Evolutionary conservation across 2,113 vertebrate genomes (phyloP).

Genomic region (Lates calcarifer): DNA sequence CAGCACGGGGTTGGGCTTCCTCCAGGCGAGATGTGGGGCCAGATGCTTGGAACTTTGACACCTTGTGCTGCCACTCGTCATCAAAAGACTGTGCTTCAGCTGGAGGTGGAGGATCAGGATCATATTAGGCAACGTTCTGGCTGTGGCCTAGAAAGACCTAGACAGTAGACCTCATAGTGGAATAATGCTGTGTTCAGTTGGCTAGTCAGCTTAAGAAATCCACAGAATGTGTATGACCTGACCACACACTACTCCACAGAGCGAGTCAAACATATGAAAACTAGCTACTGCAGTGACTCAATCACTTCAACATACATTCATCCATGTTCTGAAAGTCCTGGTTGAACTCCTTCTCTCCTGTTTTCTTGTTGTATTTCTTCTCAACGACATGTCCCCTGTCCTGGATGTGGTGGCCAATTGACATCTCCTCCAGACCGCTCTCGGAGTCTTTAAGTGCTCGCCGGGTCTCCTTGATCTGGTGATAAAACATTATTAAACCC

Average conservation of each 20-base stretch:
- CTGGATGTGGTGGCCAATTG: slow-evolving; percentile 93
- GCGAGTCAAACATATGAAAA: neutral
- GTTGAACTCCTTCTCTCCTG: slow-evolving; percentile 92
- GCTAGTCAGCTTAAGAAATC: neutral
- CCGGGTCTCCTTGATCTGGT: slow-evolving; percentile 92
- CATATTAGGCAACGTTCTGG: slow-evolving; percentile 18
- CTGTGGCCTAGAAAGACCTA: neutral
- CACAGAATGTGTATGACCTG: neutral
- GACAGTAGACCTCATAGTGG: neutral
- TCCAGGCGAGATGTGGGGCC: slow-evolving; percentile 71
- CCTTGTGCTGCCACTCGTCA: slow-evolving; percentile 90
- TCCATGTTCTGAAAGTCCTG: slow-evolving; percentile 96
- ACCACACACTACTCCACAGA: neutral
- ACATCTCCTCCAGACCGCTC: slow-evolving; percentile 92
- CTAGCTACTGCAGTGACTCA: neutral
- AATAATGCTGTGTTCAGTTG: neutral
- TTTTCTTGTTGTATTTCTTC: slow-evolving; percentile 90
- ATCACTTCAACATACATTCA: slow-evolving; percentile 86
- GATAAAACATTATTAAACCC: slow-evolving; percentile 1
- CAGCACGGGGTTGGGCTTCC: slow-evolving; percentile 66
- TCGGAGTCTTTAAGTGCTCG: slow-evolving; percentile 92
- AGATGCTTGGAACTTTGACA: slow-evolving; percentile 84
- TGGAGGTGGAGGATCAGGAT: slow-evolving; percentile 66
- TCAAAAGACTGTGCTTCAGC: slow-evolving; percentile 92
- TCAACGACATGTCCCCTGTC: slow-evolving; percentile 92